Conservation (phyloP, 2,113 vertebrate genomes). For the Perca fluviatilis region DNA sequence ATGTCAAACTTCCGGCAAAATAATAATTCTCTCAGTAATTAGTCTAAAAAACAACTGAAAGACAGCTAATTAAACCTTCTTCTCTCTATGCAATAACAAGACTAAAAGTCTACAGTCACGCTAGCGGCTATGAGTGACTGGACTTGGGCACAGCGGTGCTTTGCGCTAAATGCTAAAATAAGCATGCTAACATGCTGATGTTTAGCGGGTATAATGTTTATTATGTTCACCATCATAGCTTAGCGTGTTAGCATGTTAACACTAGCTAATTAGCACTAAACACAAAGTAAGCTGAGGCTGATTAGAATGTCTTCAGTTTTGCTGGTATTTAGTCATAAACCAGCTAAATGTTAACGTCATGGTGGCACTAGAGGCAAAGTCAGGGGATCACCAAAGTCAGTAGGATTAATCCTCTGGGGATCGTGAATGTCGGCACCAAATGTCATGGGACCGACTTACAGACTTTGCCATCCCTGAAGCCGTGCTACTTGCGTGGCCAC, state of each 20-base stretch:
- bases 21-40: neutral
- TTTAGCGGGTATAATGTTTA: too few species aligned
- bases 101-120: neutral
- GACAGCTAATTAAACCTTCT: neutral
- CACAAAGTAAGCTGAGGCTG: neutral
- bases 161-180: neutral
- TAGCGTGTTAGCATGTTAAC: neutral
- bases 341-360: neutral
- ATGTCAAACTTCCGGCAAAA: constrained; percentile 5
- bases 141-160: neutral
- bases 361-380: too few species aligned
- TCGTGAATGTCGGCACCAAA: neutral
- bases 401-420: neutral
- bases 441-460: neutral
- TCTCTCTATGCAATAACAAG: neutral
- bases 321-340: neutral
- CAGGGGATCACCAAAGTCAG: neutral
- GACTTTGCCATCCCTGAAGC: too few species aligned
- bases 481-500: too few species aligned
- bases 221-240: too few species aligned
- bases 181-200: too few species aligned
- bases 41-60: neutral
- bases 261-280: neutral
- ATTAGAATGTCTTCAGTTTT: neutral
- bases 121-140: neutral